Conservation (phyloP, 2,888 invertebrate genomes). For the Platycnemis pennipes region DNA sequence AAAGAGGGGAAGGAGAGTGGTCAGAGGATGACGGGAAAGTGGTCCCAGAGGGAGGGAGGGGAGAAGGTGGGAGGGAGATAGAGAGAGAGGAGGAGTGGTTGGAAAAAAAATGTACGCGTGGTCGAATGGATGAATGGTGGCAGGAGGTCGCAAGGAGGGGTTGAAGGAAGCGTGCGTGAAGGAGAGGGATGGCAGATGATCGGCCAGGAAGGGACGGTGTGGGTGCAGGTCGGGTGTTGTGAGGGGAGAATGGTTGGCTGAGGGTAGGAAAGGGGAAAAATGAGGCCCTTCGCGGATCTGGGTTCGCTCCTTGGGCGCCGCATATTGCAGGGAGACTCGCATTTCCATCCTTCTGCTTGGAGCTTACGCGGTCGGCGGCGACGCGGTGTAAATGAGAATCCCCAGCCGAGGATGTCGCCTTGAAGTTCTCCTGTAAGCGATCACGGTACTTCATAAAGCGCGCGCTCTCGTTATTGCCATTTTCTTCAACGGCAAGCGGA, state of each 20-base stretch:
- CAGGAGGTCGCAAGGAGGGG: background rate
- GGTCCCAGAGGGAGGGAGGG: background rate
- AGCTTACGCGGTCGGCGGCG: background rate
- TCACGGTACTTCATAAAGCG: no score
- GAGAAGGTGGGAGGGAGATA: background rate
- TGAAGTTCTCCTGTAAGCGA: no score
- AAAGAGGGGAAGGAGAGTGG: background rate
- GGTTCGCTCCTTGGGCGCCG: background rate
- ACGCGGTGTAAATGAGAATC: background rate
- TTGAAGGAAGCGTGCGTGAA: background rate
- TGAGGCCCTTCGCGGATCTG: background rate
- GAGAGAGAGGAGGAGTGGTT: background rate
- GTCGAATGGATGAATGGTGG: background rate
- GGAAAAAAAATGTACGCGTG: background rate
- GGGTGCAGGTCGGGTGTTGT: background rate
- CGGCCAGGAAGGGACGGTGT: background rate
- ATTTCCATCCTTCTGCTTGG: background rate
- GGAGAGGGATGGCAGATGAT: background rate
- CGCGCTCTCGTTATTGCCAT: no score
- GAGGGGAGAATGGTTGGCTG: background rate
- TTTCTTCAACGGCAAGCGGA: no score
- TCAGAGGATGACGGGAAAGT: background rate
- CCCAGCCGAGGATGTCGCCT: background rate
- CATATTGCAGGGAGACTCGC: background rate
- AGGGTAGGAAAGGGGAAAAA: background rate